These are phyloP conservation scores for Asobara japonica DNA, from an alignment of 1,140 invertebrate species.

Conservation along the genomic window DNA sequence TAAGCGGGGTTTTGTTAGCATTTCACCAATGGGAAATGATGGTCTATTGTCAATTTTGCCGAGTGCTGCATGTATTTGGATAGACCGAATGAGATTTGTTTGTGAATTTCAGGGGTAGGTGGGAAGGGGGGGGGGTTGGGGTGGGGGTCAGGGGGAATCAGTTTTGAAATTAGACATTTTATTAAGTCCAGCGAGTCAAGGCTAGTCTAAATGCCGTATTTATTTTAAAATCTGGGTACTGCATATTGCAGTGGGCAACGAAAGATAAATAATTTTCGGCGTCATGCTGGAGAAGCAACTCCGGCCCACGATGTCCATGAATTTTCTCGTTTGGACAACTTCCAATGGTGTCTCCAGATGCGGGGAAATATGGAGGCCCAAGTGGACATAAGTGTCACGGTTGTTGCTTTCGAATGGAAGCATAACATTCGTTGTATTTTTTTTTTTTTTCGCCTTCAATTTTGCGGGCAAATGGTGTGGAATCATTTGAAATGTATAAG, in stretches of 20 bases:
- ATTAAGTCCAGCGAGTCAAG: background rate
- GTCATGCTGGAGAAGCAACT: slow-evolving; percentile 7
- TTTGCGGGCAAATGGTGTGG: background rate
- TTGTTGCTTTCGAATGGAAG: no score
- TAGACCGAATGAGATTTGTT: no score
- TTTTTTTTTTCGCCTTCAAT: background rate
- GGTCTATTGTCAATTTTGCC: background rate
- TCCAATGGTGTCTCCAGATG: slow-evolving; percentile 13
- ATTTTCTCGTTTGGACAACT: slow-evolving; percentile 4
- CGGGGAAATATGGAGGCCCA: background rate
- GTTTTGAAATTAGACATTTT: background rate
- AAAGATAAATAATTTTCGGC: slow-evolving; percentile 6
- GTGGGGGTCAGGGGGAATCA: background rate
- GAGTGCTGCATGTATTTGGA: no score
- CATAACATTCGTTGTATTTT: no score
- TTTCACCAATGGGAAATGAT: no score
- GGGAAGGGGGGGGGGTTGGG: background rate
- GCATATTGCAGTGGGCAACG: background rate
- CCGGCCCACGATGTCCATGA: background rate
- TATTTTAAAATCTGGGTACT: background rate
- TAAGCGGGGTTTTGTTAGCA: background rate
- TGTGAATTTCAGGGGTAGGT: background rate
- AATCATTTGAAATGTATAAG: background rate
- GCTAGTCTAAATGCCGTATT: background rate
- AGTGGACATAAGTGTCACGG: background rate